phyloP scores from a whole-genome alignment of 2,113 vertebrate species.

The Pelodiscus sinensis region DNA sequence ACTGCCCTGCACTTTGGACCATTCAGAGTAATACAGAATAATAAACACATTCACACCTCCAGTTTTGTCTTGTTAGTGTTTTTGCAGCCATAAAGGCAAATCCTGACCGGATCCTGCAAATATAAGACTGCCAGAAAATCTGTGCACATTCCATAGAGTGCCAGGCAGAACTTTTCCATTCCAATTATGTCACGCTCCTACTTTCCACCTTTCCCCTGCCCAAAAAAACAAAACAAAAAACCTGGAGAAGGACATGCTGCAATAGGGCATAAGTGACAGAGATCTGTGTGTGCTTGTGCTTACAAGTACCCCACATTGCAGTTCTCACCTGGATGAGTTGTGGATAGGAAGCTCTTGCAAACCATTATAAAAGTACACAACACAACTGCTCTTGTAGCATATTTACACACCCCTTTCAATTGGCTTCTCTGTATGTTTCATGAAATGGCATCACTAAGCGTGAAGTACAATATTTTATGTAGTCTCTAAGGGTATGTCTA shows the following conservation, averaged over 20 bases:
- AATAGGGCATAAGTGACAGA: not conserved
- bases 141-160: not conserved
- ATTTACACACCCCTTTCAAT: accelerated
- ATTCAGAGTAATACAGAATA: not conserved
- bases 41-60: not conserved
- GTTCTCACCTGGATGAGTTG: not conserved
- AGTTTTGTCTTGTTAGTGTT: not conserved
- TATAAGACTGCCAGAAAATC: accelerated
- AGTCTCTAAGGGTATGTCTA: too few relatives aligned
- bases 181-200: not conserved
- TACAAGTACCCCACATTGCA: not conserved
- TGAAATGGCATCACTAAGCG: not conserved
- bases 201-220: accelerated
- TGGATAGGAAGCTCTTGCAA: not conserved
- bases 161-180: not conserved
- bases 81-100: not conserved
- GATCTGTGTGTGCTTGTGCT: not conserved
- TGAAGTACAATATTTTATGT: not conserved
- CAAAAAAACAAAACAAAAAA: not conserved
- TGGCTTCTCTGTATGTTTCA: not conserved
- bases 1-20: not conserved
- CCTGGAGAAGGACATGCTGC: not conserved
- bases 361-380: not conserved
- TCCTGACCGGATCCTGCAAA: not conserved
- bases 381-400: not conserved